Conservation (phyloP, 2,888 invertebrate species). For the Ochropleura leucogaster region DNA sequence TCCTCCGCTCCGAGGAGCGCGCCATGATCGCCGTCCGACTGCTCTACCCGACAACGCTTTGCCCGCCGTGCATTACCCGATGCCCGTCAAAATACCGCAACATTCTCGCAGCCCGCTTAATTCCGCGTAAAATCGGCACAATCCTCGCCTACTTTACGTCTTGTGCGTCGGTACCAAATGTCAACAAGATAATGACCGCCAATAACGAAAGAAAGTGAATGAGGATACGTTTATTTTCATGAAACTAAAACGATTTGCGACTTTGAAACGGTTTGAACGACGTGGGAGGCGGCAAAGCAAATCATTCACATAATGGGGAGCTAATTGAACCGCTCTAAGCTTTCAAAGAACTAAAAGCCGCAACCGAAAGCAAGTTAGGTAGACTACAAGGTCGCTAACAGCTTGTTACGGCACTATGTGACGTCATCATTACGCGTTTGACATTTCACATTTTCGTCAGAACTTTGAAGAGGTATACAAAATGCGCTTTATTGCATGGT, state of each 20-base stretch:
- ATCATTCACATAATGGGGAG: constrained; percentile 41
- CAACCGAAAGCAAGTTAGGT: constrained; percentile 46
- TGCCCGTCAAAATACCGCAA: constrained; percentile 65
- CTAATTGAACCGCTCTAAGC: constrained; percentile 51
- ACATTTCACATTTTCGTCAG: constrained; percentile 53
- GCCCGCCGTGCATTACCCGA: constrained; percentile 54
- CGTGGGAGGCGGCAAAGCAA: constrained; percentile 39
- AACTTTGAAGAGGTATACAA: constrained; percentile 33
- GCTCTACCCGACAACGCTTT: constrained; percentile 40
- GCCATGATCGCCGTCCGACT: constrained; percentile 50
- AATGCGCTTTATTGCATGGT: constrained; percentile 30
- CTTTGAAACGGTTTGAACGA: constrained; percentile 28
- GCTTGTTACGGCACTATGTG: constrained; percentile 57
- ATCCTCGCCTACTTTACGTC: constrained; percentile 51
- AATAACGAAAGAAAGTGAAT: constrained; percentile 64
- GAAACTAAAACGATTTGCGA: constrained; percentile 42
- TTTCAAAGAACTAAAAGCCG: constrained; percentile 54
- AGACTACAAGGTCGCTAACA: constrained; percentile 63
- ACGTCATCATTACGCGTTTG: constrained; percentile 57
- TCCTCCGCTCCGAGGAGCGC: constrained; percentile 28
- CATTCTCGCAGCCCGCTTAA: constrained; percentile 57
- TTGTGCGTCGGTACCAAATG: constrained; percentile 51
- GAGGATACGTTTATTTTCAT: constrained; percentile 47
- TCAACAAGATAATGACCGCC: constrained; percentile 66
- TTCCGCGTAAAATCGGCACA: constrained; percentile 55